Base-by-base conservation (phyloP, 2,888 invertebrate genomes). In the Nemotelus nigrinus region DNA sequence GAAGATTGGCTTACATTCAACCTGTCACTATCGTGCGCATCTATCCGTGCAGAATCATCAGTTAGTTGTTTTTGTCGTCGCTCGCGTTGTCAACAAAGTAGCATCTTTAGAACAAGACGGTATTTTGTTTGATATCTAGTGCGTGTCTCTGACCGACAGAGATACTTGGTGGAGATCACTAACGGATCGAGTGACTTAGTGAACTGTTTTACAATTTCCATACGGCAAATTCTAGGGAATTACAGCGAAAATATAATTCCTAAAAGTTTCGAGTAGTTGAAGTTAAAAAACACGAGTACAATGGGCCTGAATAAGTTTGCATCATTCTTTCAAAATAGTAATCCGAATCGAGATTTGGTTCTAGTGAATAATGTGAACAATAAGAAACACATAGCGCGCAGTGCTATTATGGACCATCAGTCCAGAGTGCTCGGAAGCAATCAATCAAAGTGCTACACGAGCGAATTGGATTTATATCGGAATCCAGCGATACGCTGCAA, bases 241-340 rank as follows among this genome's bases (percentile, higher is more conserved):
- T 25, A 25, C 25, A 25, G 25, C 25, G 25, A 25, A 25, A 25
- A 25, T 25, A 25, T 25, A 25, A 25, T 63, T 50, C 2, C 63
- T 7, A 63, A 43, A 63, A 39, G 43, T 25, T 58, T 10, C 10
- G 53, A 53, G 10, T 10, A 39, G 43, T 39, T 53, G 53, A 63
- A 63, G 8, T 41, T 43, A 63, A 43, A 41, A 10, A 63, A 25
- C 25, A 7, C 44, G 7, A 43, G 44, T 70, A 70, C 53, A 70
- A 87, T 87, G 87, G 87, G 87, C 75, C 83, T 87, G 64, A 87
- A 86, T 82, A 87, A 87, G 83, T 86, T 86, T 78, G 86, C 86
- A 78, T 85, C 87, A 81, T 84, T 87, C 81, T 85, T 87, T 82
- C 86, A 87, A 80, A 86, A 71, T 84, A 80, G 85, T 84, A 64